These are phyloP conservation scores for Didymodactylos carnosus DNA, from an alignment of 2,888 invertebrate species.

Conservation along the genomic window DNA sequence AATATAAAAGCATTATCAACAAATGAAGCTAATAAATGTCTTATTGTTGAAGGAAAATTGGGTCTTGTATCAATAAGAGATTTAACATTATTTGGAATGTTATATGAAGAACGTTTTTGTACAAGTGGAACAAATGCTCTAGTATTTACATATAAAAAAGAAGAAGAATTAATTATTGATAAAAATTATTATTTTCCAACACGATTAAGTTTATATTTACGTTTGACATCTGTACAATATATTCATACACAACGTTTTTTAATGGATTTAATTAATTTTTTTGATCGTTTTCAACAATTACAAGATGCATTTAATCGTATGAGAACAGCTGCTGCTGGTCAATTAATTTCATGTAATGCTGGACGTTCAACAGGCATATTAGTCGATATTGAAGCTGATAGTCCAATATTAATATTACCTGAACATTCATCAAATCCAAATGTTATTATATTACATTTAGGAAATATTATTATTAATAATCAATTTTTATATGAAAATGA, in stretches of 20 bases:
- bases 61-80: slow-evolving; percentile 60
- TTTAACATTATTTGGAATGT: slow-evolving; percentile 51
- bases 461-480: slow-evolving; percentile 47
- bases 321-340: slow-evolving; percentile 45
- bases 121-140: slow-evolving; percentile 61
- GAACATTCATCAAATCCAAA: slow-evolving; percentile 53
- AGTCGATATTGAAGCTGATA: slow-evolving; percentile 44
- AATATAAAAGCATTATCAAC: not conserved
- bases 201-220: slow-evolving; percentile 43
- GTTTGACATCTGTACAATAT: slow-evolving; percentile 74
- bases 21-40: slow-evolving; percentile 19
- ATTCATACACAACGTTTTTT: slow-evolving; percentile 82
- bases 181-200: not conserved
- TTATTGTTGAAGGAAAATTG: slow-evolving; percentile 48
- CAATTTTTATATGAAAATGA: slow-evolving; percentile 40
- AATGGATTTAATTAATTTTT: slow-evolving; percentile 65
- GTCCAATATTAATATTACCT: slow-evolving; percentile 62
- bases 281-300: slow-evolving; percentile 53
- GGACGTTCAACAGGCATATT: slow-evolving; percentile 36
- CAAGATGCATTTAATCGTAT: slow-evolving; percentile 53
- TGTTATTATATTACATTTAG: slow-evolving; percentile 44
- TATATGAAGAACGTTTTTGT: slow-evolving; percentile 58
- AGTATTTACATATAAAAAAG: slow-evolving; percentile 52
- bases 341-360: slow-evolving; percentile 18
- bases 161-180: slow-evolving; percentile 18